Conservation (phyloP, 30 jellyfish, hydroid and myxozoan genomes). For the Cassiopea xamachana region DNA sequence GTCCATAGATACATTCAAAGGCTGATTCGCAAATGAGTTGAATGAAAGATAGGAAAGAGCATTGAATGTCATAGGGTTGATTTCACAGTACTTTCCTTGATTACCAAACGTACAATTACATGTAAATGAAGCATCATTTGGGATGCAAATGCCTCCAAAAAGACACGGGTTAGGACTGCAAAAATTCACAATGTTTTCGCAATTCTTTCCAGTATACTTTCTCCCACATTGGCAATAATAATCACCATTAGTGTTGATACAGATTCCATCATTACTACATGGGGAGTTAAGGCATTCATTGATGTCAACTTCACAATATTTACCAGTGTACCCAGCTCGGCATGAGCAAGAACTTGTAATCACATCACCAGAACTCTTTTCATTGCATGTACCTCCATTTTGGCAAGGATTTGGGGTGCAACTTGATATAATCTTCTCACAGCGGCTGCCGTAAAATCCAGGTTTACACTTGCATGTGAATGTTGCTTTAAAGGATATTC, state of each 20-base stretch:
- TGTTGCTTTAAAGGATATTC: constrained; percentile 44
- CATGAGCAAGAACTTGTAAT: constrained; percentile 59
- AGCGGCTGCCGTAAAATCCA: constrained; percentile 79
- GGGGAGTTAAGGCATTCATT: constrained; percentile 68
- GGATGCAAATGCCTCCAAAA: constrained; percentile 59
- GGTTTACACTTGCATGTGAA: constrained; percentile 72
- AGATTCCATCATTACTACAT: constrained; percentile 59
- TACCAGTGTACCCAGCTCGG: constrained; percentile 66
- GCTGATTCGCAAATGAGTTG: constrained; percentile 7
- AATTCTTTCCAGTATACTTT: constrained; percentile 58
- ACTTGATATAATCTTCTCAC: constrained; percentile 57
- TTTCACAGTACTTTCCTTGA: constrained; percentile 74
- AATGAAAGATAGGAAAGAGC: constrained; percentile 45
- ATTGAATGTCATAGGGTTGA: constrained; percentile 55
- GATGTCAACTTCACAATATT: constrained; percentile 77
- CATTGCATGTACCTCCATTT: constrained; percentile 67
- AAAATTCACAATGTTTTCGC: constrained; percentile 69
- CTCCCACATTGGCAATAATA: constrained; percentile 66
- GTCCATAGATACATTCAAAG: constrained; percentile 44
- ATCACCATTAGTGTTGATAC: constrained; percentile 57
- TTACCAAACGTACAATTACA: constrained; percentile 70
- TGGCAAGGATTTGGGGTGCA: constrained; percentile 86
- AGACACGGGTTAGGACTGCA: constrained; percentile 79
- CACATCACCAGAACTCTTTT: neutral
- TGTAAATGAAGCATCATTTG: constrained; percentile 30